phyloP scores from a whole-genome alignment of 2,113 vertebrate species.

The Podiceps cristatus region DNA sequence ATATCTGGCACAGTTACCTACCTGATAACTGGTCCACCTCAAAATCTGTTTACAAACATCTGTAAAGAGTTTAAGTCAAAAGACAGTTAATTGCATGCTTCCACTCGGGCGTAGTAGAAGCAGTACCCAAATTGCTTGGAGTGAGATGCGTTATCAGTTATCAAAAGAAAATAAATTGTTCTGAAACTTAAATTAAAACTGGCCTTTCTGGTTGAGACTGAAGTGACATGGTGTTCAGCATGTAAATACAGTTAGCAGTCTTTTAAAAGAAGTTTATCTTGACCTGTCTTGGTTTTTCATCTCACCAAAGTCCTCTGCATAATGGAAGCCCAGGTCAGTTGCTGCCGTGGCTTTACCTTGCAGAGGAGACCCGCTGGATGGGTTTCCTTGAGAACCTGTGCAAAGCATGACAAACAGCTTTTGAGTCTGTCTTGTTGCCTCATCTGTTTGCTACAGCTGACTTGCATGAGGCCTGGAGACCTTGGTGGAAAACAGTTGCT shows the following conservation, averaged over 20 bases:
- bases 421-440: not conserved
- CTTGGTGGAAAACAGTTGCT: not conserved
- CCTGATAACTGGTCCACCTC: not conserved
- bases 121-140: not conserved
- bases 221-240: not conserved
- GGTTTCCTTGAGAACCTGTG: not conserved
- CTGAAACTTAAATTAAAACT: constrained; percentile 18
- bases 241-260: not conserved
- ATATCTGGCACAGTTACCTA: not conserved
- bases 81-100: not conserved
- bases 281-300: not conserved
- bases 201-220: not conserved
- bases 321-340: not conserved
- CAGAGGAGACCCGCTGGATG: not conserved
- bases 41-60: not conserved
- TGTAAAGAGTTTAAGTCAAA: not conserved
- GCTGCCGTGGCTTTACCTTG: not conserved
- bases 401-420: not conserved
- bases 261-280: not conserved
- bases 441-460: not conserved
- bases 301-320: not conserved
- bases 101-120: not conserved
- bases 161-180: constrained; percentile 18
- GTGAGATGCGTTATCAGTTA: not conserved
- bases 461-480: not conserved